Conservation (phyloP, 2,888 invertebrate species). For the Agrotis segetum region DNA sequence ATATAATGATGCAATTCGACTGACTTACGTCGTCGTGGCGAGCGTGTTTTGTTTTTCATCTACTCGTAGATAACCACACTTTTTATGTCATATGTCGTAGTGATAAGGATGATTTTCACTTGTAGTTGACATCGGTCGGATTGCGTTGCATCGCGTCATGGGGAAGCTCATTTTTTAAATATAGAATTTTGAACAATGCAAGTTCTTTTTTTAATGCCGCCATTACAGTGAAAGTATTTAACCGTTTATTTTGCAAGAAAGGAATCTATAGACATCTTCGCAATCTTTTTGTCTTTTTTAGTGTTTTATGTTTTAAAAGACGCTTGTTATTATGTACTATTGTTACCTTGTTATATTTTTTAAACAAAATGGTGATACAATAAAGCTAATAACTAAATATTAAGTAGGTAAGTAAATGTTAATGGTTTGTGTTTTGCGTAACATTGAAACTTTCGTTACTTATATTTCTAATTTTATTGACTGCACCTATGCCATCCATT, state of each 20-base stretch:
- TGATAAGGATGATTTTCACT: no score
- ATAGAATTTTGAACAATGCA: neutral
- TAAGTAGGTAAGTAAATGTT: neutral
- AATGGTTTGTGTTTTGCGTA: neutral
- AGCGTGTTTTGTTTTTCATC: no score
- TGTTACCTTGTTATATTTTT: slow-evolving; percentile 32
- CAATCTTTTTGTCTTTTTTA: slow-evolving; percentile 35
- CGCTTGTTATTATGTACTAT: neutral
- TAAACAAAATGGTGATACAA: neutral
- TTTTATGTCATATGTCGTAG: no score
- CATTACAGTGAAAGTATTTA: slow-evolving; percentile 37
- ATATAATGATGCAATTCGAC: no score
- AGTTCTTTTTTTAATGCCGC: neutral
- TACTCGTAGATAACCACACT: no score
- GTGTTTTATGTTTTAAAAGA: slow-evolving; percentile 21
- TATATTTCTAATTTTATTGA: no score
- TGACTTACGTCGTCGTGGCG: no score
- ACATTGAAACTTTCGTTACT: neutral
- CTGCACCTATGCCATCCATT: no score
- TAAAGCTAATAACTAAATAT: neutral
- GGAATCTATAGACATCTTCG: slow-evolving; percentile 43
- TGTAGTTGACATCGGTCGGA: no score
- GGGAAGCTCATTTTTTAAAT: neutral
- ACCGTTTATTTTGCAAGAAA: slow-evolving; percentile 36
- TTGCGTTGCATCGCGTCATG: no score